Conservation (phyloP, 2,113 vertebrate genomes). For the Cynopterus brachyotis region DNA sequence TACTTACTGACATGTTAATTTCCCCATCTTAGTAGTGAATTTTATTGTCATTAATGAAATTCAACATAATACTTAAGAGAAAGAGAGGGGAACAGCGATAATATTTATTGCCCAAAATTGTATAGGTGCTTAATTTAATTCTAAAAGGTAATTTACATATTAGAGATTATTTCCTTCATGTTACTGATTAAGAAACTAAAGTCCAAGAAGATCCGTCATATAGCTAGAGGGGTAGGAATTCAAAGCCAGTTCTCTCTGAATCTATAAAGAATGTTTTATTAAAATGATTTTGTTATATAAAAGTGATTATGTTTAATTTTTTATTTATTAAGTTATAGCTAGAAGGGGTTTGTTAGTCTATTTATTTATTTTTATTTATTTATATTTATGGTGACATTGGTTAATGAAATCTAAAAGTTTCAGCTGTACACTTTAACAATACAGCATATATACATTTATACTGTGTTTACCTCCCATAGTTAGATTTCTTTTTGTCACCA, state of each 20-base stretch:
- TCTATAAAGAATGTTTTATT: background rate
- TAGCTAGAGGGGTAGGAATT: background rate
- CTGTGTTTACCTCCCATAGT: too few relatives aligned
- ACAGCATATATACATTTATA: too few relatives aligned
- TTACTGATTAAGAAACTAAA: background rate
- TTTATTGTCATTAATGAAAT: background rate
- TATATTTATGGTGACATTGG: too few relatives aligned
- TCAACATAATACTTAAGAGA: background rate
- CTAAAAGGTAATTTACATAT: background rate
- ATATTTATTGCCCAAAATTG: background rate
- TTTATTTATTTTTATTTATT: background rate
- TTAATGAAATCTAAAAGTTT: too few relatives aligned
- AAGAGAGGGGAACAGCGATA: background rate
- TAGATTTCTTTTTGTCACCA: too few relatives aligned
- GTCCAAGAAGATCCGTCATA: background rate
- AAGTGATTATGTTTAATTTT: background rate
- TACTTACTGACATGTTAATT: background rate
- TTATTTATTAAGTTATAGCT: background rate
- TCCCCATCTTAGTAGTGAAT: background rate
- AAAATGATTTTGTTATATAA: background rate
- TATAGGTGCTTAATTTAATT: background rate
- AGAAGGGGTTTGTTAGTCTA: background rate
- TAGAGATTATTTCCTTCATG: background rate
- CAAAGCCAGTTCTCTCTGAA: background rate
- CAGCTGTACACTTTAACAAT: too few relatives aligned